Evolutionary conservation across 2,113 vertebrate genomes (phyloP), one percentile per base, ranked within the genome.

Genomic region (Plotosus lineatus): DNA sequence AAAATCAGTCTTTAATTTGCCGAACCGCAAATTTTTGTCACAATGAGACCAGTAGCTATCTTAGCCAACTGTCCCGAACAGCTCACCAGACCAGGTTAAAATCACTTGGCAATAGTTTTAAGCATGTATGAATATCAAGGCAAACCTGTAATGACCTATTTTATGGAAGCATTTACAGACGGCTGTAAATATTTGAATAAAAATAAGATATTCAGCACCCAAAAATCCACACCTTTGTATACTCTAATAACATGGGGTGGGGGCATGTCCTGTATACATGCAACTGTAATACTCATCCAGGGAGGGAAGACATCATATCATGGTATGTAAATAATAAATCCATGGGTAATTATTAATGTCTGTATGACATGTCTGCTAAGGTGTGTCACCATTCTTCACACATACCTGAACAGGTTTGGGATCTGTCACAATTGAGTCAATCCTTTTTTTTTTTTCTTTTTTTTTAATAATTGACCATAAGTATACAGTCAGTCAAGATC

Each of bases 181-280:
- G 2, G 2, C 19, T 66, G n/a, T n/a, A 69, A 42, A 23, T n/a
- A 40, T 38, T n/a, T 66, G n/a, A 66, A 66, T 44, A 44, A 12
- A 69, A 69, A 46, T 28, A 46, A 15, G 40, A 69, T 69, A 69
- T 69, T 42, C 40, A 69, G 46, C 40, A 69, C 72, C 50, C 51
- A n/a, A 55, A 75, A 55, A 14, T 75, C 19, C 19, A 14, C 33
- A 17, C 33, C n/a, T n/a, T 17, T 40, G 50, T 55, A 36, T 7
- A 6, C 10, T 51, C 50, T 74, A 38, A 53, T 38, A 55, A 74
- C 31, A 46, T 15, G 12, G 2, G 11, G 65, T 26, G 21, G 40
- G 58, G 66, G 66, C 6, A 14, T 28, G 42, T 40, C 42, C 40
- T n/a, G n/a, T n/a, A n/a, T n/a, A 69, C 40, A 44, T 68, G 65